Conservation (phyloP, 2,888 invertebrate species). For the Aethes cnicana region DNA sequence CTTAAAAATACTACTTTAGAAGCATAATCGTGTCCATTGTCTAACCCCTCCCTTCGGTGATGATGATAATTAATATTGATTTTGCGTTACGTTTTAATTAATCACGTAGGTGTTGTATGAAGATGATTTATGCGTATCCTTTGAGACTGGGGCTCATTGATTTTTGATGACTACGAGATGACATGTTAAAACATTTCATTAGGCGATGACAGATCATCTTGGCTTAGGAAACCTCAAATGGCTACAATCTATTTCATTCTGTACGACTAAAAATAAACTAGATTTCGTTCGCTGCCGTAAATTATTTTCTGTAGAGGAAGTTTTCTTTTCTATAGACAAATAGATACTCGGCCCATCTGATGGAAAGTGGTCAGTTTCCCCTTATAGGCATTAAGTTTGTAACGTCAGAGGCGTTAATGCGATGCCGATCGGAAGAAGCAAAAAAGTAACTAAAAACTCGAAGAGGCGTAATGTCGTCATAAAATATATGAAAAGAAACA, state of each 20-base stretch:
- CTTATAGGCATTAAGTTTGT: too few relatives aligned
- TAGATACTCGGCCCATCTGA: too few relatives aligned
- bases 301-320: too few relatives aligned
- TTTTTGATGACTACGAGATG: slow-evolving; percentile 58
- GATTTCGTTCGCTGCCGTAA: too few relatives aligned
- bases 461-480: slow-evolving; percentile 19
- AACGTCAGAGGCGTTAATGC: too few relatives aligned
- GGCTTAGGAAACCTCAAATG: neutral
- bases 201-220: neutral
- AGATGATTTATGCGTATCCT: slow-evolving; percentile 22
- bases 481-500: slow-evolving; percentile 26
- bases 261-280: too few relatives aligned
- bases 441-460: neutral
- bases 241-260: too few relatives aligned
- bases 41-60: neutral
- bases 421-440: too few relatives aligned
- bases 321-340: too few relatives aligned
- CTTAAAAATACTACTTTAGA: too few relatives aligned
- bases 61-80: slow-evolving; percentile 14
- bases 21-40: neutral
- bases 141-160: slow-evolving; percentile 59
- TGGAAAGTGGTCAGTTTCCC: too few relatives aligned
- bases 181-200: neutral
- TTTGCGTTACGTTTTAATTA: slow-evolving; percentile 26
- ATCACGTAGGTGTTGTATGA: slow-evolving; percentile 28